phyloP scores from a whole-genome alignment of 1,140 invertebrate species.

The Glomeris maerens region DNA sequence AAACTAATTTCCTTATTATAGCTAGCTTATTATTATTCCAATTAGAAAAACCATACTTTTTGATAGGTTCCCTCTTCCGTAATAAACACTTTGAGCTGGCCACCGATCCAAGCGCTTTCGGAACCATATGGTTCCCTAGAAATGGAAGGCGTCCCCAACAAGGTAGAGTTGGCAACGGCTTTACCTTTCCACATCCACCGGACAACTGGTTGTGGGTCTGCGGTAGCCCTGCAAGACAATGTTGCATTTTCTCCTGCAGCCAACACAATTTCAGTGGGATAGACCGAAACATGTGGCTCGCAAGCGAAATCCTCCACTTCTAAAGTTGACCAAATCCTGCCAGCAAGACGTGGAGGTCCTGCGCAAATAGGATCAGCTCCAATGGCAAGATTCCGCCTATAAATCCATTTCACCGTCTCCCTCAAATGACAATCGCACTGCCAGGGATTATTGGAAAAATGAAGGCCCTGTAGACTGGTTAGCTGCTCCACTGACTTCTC shows the following conservation, averaged over 20 bases:
- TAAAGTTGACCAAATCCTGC: constrained; percentile 53
- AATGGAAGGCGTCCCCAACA: constrained; percentile 34
- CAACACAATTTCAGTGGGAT: constrained; percentile 17
- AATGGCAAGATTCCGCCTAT: constrained; percentile 54
- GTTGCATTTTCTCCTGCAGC: constrained; percentile 56
- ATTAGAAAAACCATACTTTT: no score
- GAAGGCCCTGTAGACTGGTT: constrained; percentile 51
- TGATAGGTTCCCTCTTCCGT: no score
- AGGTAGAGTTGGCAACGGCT: constrained; percentile 37
- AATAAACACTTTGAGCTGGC: no score
- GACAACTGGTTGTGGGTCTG: constrained; percentile 49
- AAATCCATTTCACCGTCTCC: constrained; percentile 59
- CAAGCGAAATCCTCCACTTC: constrained; percentile 66
- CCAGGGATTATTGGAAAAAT: constrained; percentile 61
- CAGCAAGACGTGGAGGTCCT: constrained; percentile 42
- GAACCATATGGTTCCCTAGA: constrained; percentile 18
- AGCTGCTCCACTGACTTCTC: constrained; percentile 47
- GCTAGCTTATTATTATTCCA: no score
- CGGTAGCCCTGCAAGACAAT: constrained; percentile 51
- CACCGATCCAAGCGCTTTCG: no score
- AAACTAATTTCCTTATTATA: no score
- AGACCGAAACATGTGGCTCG: constrained; percentile 35
- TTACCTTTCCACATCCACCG: constrained; percentile 38
- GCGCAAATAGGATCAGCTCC: constrained; percentile 50
- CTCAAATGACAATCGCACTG: constrained; percentile 62